Conservation (phyloP, 37 sponge, comb jelly and placozoan genomes). For the Hexactinellida sp. region DNA sequence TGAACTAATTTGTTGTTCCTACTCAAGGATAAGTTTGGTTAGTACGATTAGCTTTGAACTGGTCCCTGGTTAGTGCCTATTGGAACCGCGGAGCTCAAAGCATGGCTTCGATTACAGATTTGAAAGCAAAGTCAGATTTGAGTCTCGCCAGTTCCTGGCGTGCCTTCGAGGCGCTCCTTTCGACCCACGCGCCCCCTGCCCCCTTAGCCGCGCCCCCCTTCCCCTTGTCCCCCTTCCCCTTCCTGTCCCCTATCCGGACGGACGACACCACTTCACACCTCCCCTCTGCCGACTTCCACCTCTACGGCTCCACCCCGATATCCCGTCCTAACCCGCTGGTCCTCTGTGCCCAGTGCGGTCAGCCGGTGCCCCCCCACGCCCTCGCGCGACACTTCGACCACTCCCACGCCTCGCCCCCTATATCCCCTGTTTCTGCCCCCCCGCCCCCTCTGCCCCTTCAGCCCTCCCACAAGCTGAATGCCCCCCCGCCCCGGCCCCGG, state of each 20-base stretch:
- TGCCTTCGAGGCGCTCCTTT: neutral
- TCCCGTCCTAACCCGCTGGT: neutral
- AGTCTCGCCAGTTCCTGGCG: neutral
- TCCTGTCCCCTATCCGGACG: neutral
- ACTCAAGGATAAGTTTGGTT: neutral
- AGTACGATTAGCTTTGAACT: neutral
- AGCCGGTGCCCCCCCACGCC: neutral
- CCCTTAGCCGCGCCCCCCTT: neutral
- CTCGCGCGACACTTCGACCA: conserved; percentile 9
- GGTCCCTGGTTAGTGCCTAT: neutral
- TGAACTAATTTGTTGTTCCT: neutral
- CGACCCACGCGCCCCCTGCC: neutral
- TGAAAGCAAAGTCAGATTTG: neutral
- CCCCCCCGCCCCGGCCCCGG: neutral
- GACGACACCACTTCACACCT: neutral
- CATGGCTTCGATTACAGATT: neutral
- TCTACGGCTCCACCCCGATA: neutral
- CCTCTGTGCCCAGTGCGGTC: neutral
- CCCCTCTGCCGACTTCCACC: neutral
- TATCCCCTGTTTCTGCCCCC: neutral
- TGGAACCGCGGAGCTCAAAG: neutral
- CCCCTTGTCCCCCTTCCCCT: neutral
- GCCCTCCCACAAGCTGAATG: neutral
- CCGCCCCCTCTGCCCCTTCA: neutral
- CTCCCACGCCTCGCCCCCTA: neutral